These are phyloP conservation scores for Octodon degus DNA, from an alignment of 2,113 vertebrate genomes.

Conservation along the genomic window DNA sequence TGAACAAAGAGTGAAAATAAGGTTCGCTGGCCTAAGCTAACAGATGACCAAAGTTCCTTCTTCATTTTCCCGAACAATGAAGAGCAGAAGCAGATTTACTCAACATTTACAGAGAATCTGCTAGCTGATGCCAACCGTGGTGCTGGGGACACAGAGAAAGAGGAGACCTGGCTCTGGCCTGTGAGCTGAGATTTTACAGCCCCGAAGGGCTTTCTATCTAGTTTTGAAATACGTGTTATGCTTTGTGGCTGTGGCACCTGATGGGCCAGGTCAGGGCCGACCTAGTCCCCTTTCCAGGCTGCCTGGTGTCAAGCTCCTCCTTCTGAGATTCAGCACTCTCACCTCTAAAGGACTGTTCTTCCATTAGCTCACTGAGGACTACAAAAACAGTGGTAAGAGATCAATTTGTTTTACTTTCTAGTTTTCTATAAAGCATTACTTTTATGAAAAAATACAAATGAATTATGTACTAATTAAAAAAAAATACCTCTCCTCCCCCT, in stretches of 20 bases:
- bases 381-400: neutral
- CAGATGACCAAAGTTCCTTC: neutral
- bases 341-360: neutral
- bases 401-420: neutral
- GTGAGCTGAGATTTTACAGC: neutral
- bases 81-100: neutral
- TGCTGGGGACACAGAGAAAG: neutral
- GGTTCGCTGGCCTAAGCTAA: neutral
- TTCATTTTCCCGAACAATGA: neutral
- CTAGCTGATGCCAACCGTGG: neutral
- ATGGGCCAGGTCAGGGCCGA: neutral
- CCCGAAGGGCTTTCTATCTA: neutral
- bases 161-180: neutral
- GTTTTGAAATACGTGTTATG: neutral
- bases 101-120: neutral
- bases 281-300: neutral
- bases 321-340: neutral
- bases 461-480: neutral
- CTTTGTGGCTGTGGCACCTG: neutral
- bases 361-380: neutral
- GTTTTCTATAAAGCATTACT: neutral
- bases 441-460: constrained; percentile 7
- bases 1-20: neutral
- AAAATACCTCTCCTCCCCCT: neutral
- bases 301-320: neutral